These are phyloP conservation scores for Saguinus midas DNA, from an alignment of 2,113 vertebrate species.

Conservation along the genomic window DNA sequence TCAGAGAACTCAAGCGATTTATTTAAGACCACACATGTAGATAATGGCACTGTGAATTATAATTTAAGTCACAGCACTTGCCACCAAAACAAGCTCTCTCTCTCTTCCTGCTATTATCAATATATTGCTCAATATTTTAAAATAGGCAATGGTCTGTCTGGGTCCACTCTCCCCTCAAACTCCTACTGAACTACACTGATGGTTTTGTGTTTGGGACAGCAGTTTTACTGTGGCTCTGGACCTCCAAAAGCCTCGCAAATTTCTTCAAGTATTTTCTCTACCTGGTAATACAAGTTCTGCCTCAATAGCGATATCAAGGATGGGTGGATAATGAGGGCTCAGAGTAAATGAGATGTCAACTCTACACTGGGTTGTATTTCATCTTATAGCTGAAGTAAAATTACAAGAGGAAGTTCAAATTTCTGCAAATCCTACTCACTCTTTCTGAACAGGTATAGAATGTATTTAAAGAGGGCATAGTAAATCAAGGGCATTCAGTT, in stretches of 20 bases:
- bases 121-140: not conserved
- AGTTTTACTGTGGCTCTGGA: not conserved
- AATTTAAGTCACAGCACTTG: not conserved
- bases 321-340: not conserved
- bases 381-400: conserved; percentile 8
- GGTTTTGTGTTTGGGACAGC: not conserved
- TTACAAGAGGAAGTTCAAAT: conserved; percentile 4
- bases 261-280: not conserved
- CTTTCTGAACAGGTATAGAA: conserved; percentile 15
- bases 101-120: not conserved
- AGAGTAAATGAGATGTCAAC: not conserved
- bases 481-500: not conserved
- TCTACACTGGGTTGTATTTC: not conserved
- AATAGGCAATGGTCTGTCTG: not conserved
- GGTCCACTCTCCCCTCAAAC: not conserved
- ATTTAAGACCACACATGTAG: not conserved
- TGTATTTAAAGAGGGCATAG: not conserved
- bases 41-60: not conserved
- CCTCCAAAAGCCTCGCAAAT: not conserved
- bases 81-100: not conserved
- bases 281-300: not conserved
- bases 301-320: not conserved
- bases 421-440: not conserved
- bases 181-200: not conserved
- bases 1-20: not conserved